phyloP scores from a whole-genome alignment of 2,113 vertebrate species.

The Gambusia affinis region DNA sequence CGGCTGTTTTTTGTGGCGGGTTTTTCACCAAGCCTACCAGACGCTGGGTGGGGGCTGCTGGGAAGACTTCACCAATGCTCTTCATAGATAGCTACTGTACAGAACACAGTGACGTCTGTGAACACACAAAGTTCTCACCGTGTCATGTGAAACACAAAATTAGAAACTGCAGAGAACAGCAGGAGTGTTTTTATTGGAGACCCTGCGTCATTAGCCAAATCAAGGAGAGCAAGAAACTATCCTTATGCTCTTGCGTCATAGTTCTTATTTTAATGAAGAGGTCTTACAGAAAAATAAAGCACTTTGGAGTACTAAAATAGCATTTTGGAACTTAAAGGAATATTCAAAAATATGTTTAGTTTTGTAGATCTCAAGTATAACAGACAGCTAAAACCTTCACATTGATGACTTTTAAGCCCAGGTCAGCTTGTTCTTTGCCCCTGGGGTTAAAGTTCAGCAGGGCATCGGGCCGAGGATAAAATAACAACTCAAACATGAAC shows the following conservation, averaged over 20 bases:
- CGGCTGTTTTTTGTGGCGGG: neutral
- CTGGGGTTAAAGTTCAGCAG: slow-evolving; percentile 23
- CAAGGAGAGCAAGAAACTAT: neutral
- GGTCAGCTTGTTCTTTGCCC: neutral
- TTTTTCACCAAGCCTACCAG: slow-evolving; percentile 2
- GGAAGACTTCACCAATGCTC: neutral
- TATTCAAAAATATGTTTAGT: too few species aligned
- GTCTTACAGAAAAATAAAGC: too few species aligned
- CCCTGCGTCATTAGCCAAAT: neutral
- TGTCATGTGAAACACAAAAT: neutral
- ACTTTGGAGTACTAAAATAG: too few species aligned
- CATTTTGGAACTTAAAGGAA: too few species aligned
- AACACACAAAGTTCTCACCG: neutral
- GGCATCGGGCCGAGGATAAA: neutral
- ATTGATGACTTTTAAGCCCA: neutral
- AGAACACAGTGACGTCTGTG: neutral
- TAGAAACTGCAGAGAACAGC: neutral
- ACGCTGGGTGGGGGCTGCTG: slow-evolving; percentile 8
- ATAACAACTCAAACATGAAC: slow-evolving; percentile 18
- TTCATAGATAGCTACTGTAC: neutral
- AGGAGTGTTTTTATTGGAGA: slow-evolving; percentile 6
- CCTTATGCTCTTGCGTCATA: neutral
- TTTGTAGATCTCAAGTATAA: neutral
- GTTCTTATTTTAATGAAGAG: too few species aligned
- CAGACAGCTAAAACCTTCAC: neutral